Evolutionary conservation across 2,113 vertebrate genomes (phyloP), one percentile per base, ranked within the genome.

Genomic region (Hippocampus zosterae): DNA sequence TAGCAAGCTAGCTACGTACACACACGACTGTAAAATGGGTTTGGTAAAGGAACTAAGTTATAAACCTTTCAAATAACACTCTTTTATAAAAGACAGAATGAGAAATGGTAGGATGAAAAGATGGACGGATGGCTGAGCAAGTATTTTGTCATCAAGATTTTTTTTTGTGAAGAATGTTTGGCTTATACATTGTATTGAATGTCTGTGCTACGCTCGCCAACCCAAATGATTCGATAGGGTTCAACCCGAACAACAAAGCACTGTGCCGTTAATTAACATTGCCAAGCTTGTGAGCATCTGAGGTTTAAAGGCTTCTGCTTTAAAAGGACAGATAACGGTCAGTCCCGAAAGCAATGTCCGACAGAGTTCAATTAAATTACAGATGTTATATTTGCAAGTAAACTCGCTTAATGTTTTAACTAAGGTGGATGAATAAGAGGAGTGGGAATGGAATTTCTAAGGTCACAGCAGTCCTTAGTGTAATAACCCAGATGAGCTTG

Each of bases 311-410:
- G 70, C 69, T 80, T 52, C 81, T 78, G 85, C 75, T 66, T 60
- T 81, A 75, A 68, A 76, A 88, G 77, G 78, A 76, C 70, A 68
- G 74, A 59, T 67, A 92, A 92, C 91, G 89, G 90, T 91, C 90
- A 90, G 78, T 69, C 78, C 83, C 80, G 90, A 90, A 88, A 75
- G 85, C 74, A 75, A 75, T 83, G 84, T 86, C 84, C 86, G 84
- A 86, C 78, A 79, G 85, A 89, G 87, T 91, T 85, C 87, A 91
- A 91, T 90, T 84, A 90, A 91, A 88, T 89, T 87, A 80, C 79
- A 91, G 90, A 92, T 89, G 90, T 89, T 89, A 91, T 81, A 84
- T 90, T 79, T 76, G 76, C 73, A 79, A 82, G 85, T 89, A 90
- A 91, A 91, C 83, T 88, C 74, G 71, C 75, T 84, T 81, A 68